Evolutionary conservation across 2,797 vertebrate genomes (phyloP).

Genomic region (Ptychadena robeensis): DNA sequence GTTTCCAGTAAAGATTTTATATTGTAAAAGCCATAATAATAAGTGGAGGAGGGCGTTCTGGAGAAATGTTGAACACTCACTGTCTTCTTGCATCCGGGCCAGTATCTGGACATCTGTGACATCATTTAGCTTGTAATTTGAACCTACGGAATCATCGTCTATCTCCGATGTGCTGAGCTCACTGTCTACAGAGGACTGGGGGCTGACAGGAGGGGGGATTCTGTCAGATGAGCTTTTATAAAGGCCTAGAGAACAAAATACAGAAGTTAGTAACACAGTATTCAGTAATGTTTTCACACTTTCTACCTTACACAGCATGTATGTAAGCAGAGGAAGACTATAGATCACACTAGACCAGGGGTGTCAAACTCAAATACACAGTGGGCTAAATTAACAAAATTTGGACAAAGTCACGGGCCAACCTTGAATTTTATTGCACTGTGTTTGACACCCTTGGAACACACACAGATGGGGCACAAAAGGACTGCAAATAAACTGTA

Average conservation of each 20-base stretch:
- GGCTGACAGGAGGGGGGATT: slow-evolving; percentile 91
- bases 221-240: slow-evolving; percentile 85
- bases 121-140: slow-evolving; percentile 96
- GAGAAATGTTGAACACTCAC: slow-evolving; percentile 76
- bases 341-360: too few relatives aligned
- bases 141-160: slow-evolving; percentile 97
- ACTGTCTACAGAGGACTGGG: slow-evolving; percentile 96
- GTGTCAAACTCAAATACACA: too few relatives aligned
- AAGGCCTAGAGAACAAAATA: slow-evolving; percentile 71
- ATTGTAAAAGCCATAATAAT: background rate
- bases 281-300: too few relatives aligned
- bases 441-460: too few relatives aligned
- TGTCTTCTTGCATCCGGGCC: slow-evolving; percentile 99
- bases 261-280: background rate
- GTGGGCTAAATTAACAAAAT: too few relatives aligned
- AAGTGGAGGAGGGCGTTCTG: too few relatives aligned
- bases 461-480: too few relatives aligned
- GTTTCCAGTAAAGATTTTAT: background rate
- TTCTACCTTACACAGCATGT: background rate
- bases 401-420: too few relatives aligned
- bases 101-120: slow-evolving; percentile 98
- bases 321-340: background rate
- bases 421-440: too few relatives aligned
- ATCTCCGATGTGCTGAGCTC: slow-evolving; percentile 98
- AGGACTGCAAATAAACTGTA: too few relatives aligned